Evolutionary conservation across 2,888 invertebrate genomes (phyloP).

Genomic region (Melinaea menophilus): DNA sequence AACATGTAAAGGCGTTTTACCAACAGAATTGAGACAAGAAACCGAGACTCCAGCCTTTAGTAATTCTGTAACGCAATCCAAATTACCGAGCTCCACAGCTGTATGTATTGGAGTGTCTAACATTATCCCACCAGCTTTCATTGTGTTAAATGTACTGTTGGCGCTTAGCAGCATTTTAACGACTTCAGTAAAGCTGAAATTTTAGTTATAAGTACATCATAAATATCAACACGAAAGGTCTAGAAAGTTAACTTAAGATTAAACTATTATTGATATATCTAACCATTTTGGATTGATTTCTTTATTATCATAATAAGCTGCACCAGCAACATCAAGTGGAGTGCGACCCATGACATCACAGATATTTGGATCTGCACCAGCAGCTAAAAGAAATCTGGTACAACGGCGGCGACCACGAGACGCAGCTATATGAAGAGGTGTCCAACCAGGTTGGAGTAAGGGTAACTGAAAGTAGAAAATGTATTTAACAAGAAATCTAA

Average conservation of each 20-base stretch:
- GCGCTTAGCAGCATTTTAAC: constrained; percentile 51
- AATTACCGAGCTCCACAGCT: constrained; percentile 65
- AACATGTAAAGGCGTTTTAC: constrained; percentile 72
- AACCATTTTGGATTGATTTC: constrained; percentile 42
- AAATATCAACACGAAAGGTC: too few species aligned
- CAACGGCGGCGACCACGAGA: constrained; percentile 70
- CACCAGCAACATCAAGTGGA: constrained; percentile 72
- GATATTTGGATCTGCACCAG: constrained; percentile 68
- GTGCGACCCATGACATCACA: constrained; percentile 63
- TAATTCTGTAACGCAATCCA: constrained; percentile 62
- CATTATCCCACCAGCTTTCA: constrained; percentile 42
- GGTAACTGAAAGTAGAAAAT: constrained; percentile 50
- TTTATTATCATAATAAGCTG: constrained; percentile 51
- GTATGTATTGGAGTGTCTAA: constrained; percentile 72
- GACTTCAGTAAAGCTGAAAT: constrained; percentile 49
- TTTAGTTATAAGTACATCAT: neutral
- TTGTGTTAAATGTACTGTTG: constrained; percentile 47
- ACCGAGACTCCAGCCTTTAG: constrained; percentile 62
- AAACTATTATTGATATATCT: constrained; percentile 14
- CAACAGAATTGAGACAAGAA: constrained; percentile 59
- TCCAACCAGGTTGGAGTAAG: constrained; percentile 73
- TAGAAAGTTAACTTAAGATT: neutral
- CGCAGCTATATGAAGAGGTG: constrained; percentile 79
- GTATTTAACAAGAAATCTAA: neutral
- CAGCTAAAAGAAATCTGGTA: constrained; percentile 69